Conservation (phyloP, 1,140 invertebrate genomes). For the Penaeus chinensis region DNA sequence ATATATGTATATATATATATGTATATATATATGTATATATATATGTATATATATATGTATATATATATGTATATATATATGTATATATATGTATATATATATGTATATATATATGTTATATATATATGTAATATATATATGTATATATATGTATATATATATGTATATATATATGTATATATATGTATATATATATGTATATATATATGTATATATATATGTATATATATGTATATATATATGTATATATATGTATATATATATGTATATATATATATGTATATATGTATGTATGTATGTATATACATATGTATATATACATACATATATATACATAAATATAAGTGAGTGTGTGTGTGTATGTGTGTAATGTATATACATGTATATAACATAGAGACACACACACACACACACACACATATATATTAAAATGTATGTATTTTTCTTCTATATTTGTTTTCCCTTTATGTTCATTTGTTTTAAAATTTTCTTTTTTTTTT, state of each 20-base stretch:
- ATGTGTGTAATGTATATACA: not conserved
- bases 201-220: not conserved
- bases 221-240: not conserved
- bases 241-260: not conserved
- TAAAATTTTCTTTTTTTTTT: no score
- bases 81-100: not conserved
- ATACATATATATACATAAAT: not conserved
- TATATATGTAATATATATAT: not conserved
- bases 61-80: not conserved
- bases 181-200: not conserved
- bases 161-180: not conserved
- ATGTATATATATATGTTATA: constrained; percentile 17
- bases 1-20: not conserved
- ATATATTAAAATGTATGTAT: no score
- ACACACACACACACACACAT: no score
- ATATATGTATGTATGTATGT: not conserved
- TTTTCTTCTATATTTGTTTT: no score
- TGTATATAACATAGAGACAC: no score
- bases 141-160: not conserved
- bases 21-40: constrained; percentile 5
- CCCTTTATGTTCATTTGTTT: no score
- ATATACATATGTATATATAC: constrained; percentile 10
- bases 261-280: not conserved
- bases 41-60: not conserved
- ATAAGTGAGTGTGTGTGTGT: not conserved